These are phyloP conservation scores for Meloe dianella DNA, from an alignment of 2,888 invertebrate genomes.

Conservation along the genomic window DNA sequence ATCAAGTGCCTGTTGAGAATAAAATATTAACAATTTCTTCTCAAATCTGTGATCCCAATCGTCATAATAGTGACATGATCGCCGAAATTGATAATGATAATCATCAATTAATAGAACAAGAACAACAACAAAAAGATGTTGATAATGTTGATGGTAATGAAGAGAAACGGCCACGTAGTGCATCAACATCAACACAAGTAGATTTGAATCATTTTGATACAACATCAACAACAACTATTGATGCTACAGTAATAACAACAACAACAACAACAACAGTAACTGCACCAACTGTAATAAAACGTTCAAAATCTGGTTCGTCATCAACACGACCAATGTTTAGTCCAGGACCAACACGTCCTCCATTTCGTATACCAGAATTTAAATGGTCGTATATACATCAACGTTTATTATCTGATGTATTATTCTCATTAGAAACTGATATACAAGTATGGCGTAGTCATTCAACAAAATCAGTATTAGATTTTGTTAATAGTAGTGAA, in stretches of 20 bases:
- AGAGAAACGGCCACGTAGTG: constrained; percentile 70
- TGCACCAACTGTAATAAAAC: constrained; percentile 58
- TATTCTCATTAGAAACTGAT: constrained; percentile 96
- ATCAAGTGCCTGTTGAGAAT: constrained; percentile 56
- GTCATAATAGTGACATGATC: constrained; percentile 46
- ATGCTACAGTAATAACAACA: background rate
- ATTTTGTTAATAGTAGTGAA: constrained; percentile 97
- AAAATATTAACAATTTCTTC: constrained; percentile 75
- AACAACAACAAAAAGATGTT: constrained; percentile 37
- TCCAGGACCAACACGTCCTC: constrained; percentile 90
- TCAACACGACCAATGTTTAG: constrained; percentile 88
- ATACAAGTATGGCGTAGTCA: constrained; percentile 92
- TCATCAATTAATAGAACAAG: constrained; percentile 41
- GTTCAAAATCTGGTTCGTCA: constrained; percentile 68
- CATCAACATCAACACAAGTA: constrained; percentile 82
- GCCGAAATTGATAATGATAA: constrained; percentile 30
- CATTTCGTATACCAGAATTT: constrained; percentile 99
- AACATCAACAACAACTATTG: background rate
- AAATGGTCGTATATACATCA: constrained; percentile 99
- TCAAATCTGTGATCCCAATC: constrained; percentile 75
- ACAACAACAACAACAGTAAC: background rate
- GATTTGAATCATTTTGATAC: constrained; percentile 86
- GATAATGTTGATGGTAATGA: constrained; percentile 15
- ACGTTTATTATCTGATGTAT: constrained; percentile 90
- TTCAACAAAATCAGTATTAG: constrained; percentile 94